Conservation (phyloP, 2,888 invertebrate genomes). For the Clitarchus hookeri region DNA sequence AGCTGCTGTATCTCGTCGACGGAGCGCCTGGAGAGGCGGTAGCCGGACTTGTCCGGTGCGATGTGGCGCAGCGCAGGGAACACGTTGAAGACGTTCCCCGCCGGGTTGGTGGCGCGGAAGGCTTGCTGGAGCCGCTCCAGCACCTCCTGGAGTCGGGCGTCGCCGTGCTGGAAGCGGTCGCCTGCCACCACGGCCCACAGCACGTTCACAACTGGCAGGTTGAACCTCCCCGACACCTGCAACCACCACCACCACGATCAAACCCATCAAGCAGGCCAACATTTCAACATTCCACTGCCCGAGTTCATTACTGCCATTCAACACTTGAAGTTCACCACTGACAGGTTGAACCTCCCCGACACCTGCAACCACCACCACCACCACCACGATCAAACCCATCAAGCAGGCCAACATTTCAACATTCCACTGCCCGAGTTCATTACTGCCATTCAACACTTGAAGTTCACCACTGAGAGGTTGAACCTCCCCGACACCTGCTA, state of each 20-base stretch:
- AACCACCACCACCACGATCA: background rate
- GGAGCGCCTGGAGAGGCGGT: background rate
- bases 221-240: constrained; percentile 40
- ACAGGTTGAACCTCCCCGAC: constrained; percentile 38
- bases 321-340: constrained; percentile 39
- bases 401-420: no score
- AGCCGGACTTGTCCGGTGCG: background rate
- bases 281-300: no score
- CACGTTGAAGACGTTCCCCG: background rate
- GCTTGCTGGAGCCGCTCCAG: constrained; percentile 24
- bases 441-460: no score
- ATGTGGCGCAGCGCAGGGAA: constrained; percentile 14
- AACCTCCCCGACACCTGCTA: constrained; percentile 39
- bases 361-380: constrained; percentile 30
- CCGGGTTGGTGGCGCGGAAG: constrained; percentile 29
- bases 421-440: no score
- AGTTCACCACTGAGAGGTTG: constrained; percentile 42
- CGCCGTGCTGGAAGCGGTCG: constrained; percentile 37
- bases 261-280: no score
- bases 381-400: no score
- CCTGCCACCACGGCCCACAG: constrained; percentile 45
- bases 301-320: no score
- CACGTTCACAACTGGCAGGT: constrained; percentile 43
- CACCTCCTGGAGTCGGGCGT: constrained; percentile 37
- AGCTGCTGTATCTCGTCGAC: background rate